These are phyloP conservation scores for Squalus acanthias DNA, from an alignment of 2,797 vertebrate species.

Conservation along the genomic window DNA sequence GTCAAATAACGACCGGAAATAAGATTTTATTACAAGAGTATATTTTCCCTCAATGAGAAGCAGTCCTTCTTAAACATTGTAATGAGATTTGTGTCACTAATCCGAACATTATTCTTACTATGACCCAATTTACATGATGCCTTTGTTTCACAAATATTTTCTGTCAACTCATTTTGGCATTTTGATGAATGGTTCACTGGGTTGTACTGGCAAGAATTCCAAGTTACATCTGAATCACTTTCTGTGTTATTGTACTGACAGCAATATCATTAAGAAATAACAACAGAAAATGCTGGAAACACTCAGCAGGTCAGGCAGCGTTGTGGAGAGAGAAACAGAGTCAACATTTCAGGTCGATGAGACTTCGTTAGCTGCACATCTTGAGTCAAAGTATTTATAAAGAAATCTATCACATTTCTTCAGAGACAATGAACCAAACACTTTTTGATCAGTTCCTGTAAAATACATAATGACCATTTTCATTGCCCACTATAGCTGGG, in stretches of 20 bases:
- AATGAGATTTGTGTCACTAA: not conserved
- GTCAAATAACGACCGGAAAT: not conserved
- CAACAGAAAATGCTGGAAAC: too few relatives aligned
- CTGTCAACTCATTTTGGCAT: not conserved
- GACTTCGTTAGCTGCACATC: too few relatives aligned
- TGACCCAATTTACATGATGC: not conserved
- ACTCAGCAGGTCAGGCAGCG: too few relatives aligned
- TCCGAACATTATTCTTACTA: not conserved
- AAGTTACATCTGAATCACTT: not conserved
- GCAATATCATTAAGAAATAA: not conserved
- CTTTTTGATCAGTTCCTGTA: too few relatives aligned
- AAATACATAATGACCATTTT: too few relatives aligned
- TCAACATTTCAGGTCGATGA: too few relatives aligned
- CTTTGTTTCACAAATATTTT: not conserved
- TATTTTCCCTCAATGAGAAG: not conserved
- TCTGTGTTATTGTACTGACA: not conserved
- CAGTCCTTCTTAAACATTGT: not conserved
- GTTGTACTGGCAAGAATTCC: not conserved
- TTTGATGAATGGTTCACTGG: not conserved
- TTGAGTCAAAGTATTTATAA: too few relatives aligned
- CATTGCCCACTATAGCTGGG: not conserved
- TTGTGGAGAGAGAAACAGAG: too few relatives aligned
- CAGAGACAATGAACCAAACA: too few relatives aligned
- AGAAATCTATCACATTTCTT: too few relatives aligned
- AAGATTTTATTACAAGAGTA: not conserved